phyloP scores from a whole-genome alignment of 2,888 invertebrate species.

The Sphaerophoria rueppellii region DNA sequence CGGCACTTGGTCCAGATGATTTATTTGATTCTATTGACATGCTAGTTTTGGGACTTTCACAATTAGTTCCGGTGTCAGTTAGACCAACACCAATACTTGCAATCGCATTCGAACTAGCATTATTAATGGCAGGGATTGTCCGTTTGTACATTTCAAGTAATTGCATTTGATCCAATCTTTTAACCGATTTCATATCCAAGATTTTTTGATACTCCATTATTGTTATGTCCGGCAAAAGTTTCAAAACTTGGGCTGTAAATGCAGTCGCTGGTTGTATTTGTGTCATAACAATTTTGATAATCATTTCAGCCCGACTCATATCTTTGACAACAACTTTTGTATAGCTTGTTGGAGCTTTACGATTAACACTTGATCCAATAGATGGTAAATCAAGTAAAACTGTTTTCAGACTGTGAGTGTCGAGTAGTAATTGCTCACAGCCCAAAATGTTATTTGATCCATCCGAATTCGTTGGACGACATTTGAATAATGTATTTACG shows the following conservation, averaged over 20 bases:
- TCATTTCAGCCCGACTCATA: slow-evolving; percentile 99
- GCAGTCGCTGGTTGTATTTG: slow-evolving; percentile 90
- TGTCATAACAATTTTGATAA: slow-evolving; percentile 98
- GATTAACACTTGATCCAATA: slow-evolving; percentile 92
- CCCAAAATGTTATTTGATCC: slow-evolving; percentile 86
- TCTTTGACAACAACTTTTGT: slow-evolving; percentile 89
- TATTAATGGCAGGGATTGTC: not conserved
- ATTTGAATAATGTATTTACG: slow-evolving; percentile 94
- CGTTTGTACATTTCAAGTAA: slow-evolving; percentile 84
- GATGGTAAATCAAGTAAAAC: slow-evolving; percentile 96
- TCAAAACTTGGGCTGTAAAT: slow-evolving; percentile 94
- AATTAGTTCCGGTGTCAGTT: not conserved
- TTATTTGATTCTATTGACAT: not conserved
- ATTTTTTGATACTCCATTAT: slow-evolving; percentile 96
- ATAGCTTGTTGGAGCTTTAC: slow-evolving; percentile 95
- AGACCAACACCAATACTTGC: not conserved
- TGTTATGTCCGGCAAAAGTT: slow-evolving; percentile 94
- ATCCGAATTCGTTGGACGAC: slow-evolving; percentile 87
- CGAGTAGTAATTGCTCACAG: slow-evolving; percentile 96
- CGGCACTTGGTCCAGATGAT: slow-evolving; percentile 1
- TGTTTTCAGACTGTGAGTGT: slow-evolving; percentile 97
- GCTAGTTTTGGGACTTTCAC: not conserved
- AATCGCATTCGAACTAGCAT: not conserved
- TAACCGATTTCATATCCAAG: slow-evolving; percentile 95
- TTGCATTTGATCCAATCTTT: slow-evolving; percentile 84